Evolutionary conservation across 2,888 invertebrate species (phyloP), one percentile per base, ranked within the genome.

Genomic region (Trichogramma evanescens): DNA sequence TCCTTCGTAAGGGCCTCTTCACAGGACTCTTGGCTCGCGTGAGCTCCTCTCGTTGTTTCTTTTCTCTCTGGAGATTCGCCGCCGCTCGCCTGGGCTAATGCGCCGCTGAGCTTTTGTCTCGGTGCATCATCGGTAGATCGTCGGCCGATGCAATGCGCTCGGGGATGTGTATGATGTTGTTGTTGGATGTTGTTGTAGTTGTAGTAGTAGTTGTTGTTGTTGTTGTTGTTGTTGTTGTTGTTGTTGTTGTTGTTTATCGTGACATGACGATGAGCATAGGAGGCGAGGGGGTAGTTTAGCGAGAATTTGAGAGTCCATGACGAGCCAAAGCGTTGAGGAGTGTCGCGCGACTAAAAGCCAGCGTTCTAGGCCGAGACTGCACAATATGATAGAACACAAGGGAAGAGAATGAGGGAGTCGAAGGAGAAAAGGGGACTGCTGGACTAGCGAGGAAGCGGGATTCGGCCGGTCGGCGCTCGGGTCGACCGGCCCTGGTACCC

Each of bases 381-480:
- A 40, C 50, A 41, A 4, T 43, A 9, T 41, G 44, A 39, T 26
- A 46, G 8, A 52, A 57, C 8, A 50, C 44, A 9, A 45, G 39
- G 49, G 40, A 61, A 59, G 56, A 63, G 62, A 59, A 57, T 63
- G 62, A 59, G 59, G 51, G 61, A 62, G 59, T 63, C 62, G 56
- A 56, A 57, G 58, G 60, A 61, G 53, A 57, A 60, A 63, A 58
- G 61, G 62, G 66, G 66, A 67, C 67, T 68, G 68, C 67, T 68
- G 68, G 69, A 68, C 68, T 68, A 69, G 68, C 66, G 65, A 69
- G 68, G 67, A 65, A 66, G 67, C 68, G 65, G 65, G 64, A 64
- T 43, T 56, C 10, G 44, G 60, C 48, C 54, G 54, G 42, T 56
- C 56, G 58, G 51, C 45, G 26, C 59, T 61, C 61, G 61, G 59